Conservation (phyloP, 2,888 invertebrate genomes). For the Pristionchus japonicus region DNA sequence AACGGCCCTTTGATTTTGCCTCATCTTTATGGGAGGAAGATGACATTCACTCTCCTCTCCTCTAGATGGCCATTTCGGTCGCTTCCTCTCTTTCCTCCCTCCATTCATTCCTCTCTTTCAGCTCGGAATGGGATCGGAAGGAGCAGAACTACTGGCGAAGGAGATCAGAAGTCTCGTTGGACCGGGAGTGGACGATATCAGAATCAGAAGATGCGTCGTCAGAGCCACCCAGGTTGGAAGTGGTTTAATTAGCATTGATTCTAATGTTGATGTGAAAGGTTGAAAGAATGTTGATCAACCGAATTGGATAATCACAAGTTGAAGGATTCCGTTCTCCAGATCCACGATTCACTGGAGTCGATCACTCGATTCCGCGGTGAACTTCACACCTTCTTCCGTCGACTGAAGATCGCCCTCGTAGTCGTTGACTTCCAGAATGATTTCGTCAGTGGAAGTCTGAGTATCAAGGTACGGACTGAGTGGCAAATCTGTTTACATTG, state of each 20-base stretch:
- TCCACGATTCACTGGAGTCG: conserved; percentile 15
- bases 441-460: conserved; percentile 93
- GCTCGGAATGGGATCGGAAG: conserved; percentile 44
- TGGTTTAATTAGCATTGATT: not conserved
- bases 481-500: not conserved
- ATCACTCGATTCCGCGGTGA: conserved; percentile 27
- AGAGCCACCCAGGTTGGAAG: conserved; percentile 14
- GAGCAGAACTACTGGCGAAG: conserved; percentile 28
- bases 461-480: conserved; percentile 81
- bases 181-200: conserved; percentile 31
- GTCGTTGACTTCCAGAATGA: conserved; percentile 98
- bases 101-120: not conserved
- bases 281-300: not conserved
- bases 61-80: too few relatives aligned
- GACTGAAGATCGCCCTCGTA: conserved; percentile 82
- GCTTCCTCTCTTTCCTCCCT: not conserved
- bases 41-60: not conserved
- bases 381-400: conserved; percentile 48
- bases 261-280: not conserved
- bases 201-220: conserved; percentile 36
- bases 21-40: not conserved
- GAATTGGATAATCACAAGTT: too few relatives aligned
- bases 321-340: not conserved
- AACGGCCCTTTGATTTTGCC: not conserved
- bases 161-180: conserved; percentile 30